These are phyloP conservation scores for Falco biarmicus DNA, from an alignment of 2,797 vertebrate genomes.

Conservation along the genomic window DNA sequence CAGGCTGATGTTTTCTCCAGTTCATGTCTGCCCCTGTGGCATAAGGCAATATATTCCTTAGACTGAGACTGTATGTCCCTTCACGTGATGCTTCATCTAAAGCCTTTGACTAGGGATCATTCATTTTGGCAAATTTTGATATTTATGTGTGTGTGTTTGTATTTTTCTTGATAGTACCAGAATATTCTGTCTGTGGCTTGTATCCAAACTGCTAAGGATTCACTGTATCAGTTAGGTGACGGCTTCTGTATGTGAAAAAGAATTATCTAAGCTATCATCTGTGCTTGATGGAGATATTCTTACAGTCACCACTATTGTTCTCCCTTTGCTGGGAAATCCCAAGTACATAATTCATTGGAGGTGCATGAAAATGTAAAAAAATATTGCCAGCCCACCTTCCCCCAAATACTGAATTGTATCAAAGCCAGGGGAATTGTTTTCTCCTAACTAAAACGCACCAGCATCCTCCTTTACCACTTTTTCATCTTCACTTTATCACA, in stretches of 20 bases:
- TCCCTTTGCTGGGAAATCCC: not conserved
- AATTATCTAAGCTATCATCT: no score
- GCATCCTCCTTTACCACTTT: not conserved
- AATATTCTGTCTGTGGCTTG: no score
- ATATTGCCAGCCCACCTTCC: not conserved
- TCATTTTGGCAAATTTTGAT: not conserved
- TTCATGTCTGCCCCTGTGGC: not conserved
- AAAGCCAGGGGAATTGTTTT: not conserved
- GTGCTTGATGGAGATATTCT: not conserved
- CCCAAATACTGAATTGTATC: not conserved
- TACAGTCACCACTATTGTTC: not conserved
- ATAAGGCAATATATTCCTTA: not conserved
- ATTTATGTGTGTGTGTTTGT: not conserved
- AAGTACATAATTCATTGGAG: no score
- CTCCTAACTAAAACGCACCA: not conserved
- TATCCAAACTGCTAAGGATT: not conserved
- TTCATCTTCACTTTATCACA: not conserved
- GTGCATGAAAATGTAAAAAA: not conserved
- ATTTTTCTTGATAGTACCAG: not conserved
- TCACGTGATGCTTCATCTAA: not conserved
- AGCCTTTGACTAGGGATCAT: not conserved
- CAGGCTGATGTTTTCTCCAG: not conserved
- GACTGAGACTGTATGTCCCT: not conserved
- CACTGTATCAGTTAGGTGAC: rapidly evolving
- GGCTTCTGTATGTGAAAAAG: not conserved